Base-by-base conservation (phyloP, 2,797 vertebrate genomes). In the Melanotaenia nigrans region DNA sequence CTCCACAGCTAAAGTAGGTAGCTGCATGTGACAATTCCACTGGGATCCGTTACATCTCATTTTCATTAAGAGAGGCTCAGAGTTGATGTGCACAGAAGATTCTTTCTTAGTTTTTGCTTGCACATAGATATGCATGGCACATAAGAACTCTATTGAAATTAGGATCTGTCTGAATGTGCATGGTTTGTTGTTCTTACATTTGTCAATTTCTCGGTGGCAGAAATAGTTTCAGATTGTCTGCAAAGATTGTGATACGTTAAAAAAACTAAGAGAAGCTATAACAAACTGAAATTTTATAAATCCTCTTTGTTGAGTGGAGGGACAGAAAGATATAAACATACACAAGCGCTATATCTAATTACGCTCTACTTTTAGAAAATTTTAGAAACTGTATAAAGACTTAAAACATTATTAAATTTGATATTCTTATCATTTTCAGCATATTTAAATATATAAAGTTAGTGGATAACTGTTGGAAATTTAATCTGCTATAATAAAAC, bases 1-100 rank as follows among this genome's bases (percentile, higher is more conserved):
- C 92, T 76, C 95, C 93, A 64, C 93, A 93, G 65, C 90, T 94
- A 73, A 95, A 95, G 94, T 94, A 89, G 93, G 94, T 90, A 77
- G 22, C 32, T 33, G 24, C 40, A 11, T 65, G 30, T 36, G 40
- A 70, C 60, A 32, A 70, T 51, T 65, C 54, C 68, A 42, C 25
- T 38, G 13, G 20, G 36, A 79, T 78, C 49, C 13, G 16, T 67
- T 75, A 64, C 54, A 73, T 73, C 49, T 78, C 51, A 73, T 77
- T 79, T 71, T 75, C 35, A 80, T 61, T 14, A 73, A 51, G 49
- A 58, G 40, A 79, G 49, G 10, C 5, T 49, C 53, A 55, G 35
- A 73, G 55, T 55, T 57, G 66, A 73, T 12, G 22, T 18, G 14
- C 73, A 60, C 40, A 61, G 35, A 65, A 30, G 49, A 51, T 68